phyloP scores from a whole-genome alignment of 2,888 invertebrate genomes.

The Rhamnusium bicolor region DNA sequence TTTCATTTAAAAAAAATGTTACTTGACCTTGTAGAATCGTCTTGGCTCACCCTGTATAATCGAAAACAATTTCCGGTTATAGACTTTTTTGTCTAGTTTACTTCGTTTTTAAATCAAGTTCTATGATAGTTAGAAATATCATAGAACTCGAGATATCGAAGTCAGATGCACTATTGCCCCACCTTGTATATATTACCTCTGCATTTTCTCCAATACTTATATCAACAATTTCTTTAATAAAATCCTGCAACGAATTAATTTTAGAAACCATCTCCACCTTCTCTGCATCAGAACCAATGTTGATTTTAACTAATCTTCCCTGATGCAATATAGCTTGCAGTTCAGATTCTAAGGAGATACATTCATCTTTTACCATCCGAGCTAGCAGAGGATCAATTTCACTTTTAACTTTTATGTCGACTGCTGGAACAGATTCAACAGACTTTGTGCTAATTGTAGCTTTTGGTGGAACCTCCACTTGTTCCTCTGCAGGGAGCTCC shows the following conservation, averaged over 20 bases:
- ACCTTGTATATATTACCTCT: conserved; percentile 75
- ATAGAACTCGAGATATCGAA: too few species aligned
- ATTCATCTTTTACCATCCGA: conserved; percentile 78
- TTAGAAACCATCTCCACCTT: conserved; percentile 72
- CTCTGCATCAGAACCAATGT: conserved; percentile 76
- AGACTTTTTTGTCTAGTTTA: too few species aligned
- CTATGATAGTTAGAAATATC: too few species aligned
- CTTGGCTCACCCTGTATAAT: too few species aligned
- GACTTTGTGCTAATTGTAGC: neutral
- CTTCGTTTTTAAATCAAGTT: too few species aligned
- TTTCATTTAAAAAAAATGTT: too few species aligned
- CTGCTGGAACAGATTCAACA: conserved; percentile 6
- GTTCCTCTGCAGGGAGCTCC: neutral
- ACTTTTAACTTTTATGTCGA: conserved; percentile 43
- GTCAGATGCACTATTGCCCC: too few species aligned
- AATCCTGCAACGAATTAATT: conserved; percentile 74
- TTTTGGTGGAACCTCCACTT: neutral
- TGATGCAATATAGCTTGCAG: conserved; percentile 76
- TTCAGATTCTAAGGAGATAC: conserved; percentile 78
- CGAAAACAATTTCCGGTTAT: too few species aligned
- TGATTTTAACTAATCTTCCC: conserved; percentile 72
- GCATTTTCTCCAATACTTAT: conserved; percentile 75
- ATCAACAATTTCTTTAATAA: conserved; percentile 77
- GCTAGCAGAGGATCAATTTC: conserved; percentile 70
- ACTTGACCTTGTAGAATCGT: too few species aligned